Percentiles rank a stretch among this genome's conserved stretches.
These are phyloP conservation scores for Myiozetetes cayanensis DNA, from an alignment of 2,113 vertebrate species.

Conservation along the genomic window DNA sequence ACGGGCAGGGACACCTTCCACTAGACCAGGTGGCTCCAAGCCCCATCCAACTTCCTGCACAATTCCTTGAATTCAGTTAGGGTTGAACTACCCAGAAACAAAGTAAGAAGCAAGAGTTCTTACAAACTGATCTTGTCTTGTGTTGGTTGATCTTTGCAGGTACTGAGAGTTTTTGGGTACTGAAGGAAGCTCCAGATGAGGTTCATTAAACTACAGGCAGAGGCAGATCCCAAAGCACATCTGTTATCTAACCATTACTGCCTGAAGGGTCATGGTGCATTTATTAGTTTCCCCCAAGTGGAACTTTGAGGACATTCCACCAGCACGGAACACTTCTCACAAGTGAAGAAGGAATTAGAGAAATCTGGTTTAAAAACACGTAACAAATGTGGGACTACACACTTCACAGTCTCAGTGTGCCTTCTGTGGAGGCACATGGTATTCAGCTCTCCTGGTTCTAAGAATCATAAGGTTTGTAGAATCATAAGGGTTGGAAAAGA, in stretches of 20 bases:
- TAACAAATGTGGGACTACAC: neutral
- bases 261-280: neutral
- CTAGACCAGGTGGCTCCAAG: neutral
- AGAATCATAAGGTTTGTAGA: neutral
- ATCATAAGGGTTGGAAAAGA: neutral
- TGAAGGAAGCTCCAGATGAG: neutral
- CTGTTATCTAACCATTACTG: neutral
- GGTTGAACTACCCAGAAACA: neutral
- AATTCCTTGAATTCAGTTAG: neutral
- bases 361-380: neutral
- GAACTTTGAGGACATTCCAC: neutral
- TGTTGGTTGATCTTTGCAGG: neutral
- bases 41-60: neutral
- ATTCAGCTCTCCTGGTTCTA: neutral
- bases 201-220: neutral
- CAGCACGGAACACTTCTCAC: neutral
- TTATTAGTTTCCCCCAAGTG: neutral
- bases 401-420: neutral
- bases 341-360: neutral
- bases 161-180: neutral
- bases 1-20: neutral
- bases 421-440: neutral
- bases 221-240: neutral
- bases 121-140: neutral
- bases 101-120: neutral